phyloP scores from a whole-genome alignment of 2,888 invertebrate genomes.

The Augiades crinisus region DNA sequence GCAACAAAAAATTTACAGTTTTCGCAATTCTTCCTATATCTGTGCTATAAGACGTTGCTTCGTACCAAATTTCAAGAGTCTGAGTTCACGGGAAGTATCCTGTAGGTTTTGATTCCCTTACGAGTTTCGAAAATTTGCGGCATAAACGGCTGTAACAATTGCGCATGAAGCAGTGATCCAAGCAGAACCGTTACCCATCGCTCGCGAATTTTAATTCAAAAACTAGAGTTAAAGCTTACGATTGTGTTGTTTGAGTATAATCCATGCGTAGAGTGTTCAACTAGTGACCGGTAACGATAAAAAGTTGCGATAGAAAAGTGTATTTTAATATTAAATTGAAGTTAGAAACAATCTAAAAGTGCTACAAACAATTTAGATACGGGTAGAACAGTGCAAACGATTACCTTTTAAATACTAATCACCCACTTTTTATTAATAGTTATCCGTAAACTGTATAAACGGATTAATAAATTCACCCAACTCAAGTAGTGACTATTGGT shows the following conservation, averaged over 20 bases:
- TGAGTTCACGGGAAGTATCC: too few relatives aligned
- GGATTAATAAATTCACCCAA: neutral
- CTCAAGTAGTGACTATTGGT: neutral
- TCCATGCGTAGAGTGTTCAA: neutral
- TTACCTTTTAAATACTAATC: neutral
- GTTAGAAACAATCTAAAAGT: neutral
- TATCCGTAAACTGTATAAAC: neutral
- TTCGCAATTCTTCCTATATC: too few relatives aligned
- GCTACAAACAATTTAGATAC: neutral
- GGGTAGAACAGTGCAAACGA: neutral
- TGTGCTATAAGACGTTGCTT: too few relatives aligned
- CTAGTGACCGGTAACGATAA: neutral
- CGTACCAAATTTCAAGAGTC: too few relatives aligned
- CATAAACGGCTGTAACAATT: too few relatives aligned
- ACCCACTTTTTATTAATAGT: too few relatives aligned
- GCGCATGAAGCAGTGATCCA: neutral
- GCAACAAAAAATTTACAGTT: too few relatives aligned
- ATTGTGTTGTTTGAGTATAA: neutral
- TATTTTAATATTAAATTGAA: neutral
- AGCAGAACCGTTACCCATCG: neutral
- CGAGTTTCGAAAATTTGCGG: too few relatives aligned
- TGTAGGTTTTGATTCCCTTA: too few relatives aligned
- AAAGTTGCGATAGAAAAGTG: neutral
- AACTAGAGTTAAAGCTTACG: neutral
- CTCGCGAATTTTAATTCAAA: neutral